Percentiles rank a stretch among this genome's conserved stretches.
phyloP scores from a whole-genome alignment of 2,797 vertebrate species.

The Australoheros facetus region DNA sequence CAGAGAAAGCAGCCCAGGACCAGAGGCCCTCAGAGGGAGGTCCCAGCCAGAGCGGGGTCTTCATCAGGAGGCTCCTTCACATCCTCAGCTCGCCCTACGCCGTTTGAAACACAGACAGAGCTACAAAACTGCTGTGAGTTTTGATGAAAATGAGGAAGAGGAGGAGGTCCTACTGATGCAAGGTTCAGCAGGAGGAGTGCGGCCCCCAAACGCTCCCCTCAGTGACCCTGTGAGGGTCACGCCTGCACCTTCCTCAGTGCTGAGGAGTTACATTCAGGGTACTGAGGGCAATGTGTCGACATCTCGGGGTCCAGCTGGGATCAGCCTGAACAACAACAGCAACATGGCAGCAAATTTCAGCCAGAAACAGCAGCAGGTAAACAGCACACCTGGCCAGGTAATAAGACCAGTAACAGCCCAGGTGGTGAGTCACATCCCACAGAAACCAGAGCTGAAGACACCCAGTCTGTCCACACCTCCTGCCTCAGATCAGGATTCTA shows the following conservation, averaged over 20 bases:
- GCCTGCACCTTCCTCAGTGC: neutral
- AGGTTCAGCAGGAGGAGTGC: slow-evolving; percentile 11
- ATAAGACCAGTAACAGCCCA: neutral
- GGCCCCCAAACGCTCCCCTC: slow-evolving; percentile 21
- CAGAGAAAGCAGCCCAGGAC: neutral
- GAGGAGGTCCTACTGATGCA: slow-evolving; percentile 13
- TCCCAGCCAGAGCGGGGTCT: neutral
- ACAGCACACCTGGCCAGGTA: neutral
- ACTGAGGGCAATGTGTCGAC: neutral
- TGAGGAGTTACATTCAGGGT: slow-evolving; percentile 72
- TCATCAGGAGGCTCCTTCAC: no score
- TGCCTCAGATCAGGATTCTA: neutral
- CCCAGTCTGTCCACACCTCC: neutral
- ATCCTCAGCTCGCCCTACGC: neutral
- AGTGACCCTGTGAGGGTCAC: neutral
- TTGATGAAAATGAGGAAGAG: slow-evolving; percentile 9
- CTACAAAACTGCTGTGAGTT: slow-evolving; percentile 64
- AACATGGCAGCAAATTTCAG: neutral
- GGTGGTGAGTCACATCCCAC: neutral
- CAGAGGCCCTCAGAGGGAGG: neutral
- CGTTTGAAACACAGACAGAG: slow-evolving; percentile 44
- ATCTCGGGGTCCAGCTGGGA: slow-evolving; percentile 47
- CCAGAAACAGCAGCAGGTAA: neutral
- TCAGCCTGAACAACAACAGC: slow-evolving; percentile 44
- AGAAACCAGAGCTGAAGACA: neutral